These are phyloP conservation scores for Siderastrea siderea DNA, from an alignment of 92 coral and sea anemone species.

Conservation along the genomic window DNA sequence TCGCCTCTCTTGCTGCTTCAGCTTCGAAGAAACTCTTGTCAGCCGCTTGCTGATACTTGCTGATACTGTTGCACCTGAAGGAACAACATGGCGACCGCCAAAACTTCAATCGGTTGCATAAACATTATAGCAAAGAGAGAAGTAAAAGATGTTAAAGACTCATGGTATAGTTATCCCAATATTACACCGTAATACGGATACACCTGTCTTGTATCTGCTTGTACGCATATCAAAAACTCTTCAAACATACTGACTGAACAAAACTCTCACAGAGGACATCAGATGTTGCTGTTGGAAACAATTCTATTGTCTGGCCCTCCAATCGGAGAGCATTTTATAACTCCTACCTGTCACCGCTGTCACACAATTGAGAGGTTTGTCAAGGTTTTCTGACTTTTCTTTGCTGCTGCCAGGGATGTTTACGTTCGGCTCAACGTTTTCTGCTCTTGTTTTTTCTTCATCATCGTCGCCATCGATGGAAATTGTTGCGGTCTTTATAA, in stretches of 20 bases:
- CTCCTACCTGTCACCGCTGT: conserved; percentile 28
- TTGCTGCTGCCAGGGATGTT: conserved; percentile 22
- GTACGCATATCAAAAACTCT: conserved; percentile 32
- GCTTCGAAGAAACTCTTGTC: conserved; percentile 24
- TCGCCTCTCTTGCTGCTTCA: conserved; percentile 24
- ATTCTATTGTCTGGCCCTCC: conserved; percentile 28
- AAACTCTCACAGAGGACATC: conserved; percentile 2
- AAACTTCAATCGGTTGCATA: conserved; percentile 16
- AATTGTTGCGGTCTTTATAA: too few species aligned
- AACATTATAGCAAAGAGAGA: conserved; percentile 4
- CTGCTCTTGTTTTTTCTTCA: too few species aligned
- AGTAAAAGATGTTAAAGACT: conserved; percentile 12
- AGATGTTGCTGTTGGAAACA: conserved; percentile 16
- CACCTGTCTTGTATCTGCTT: conserved; percentile 21
- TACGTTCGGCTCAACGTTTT: conserved; percentile 29
- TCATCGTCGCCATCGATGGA: too few species aligned
- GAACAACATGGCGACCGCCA: conserved; percentile 25
- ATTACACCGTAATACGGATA: conserved; percentile 14
- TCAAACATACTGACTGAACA: conserved; percentile 18
- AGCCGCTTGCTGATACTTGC: conserved; percentile 38
- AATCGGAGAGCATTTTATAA: conserved; percentile 26
- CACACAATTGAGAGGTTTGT: conserved; percentile 21
- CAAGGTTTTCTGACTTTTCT: conserved; percentile 19
- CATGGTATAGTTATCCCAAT: conserved; percentile 4
- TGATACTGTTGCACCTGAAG: background rate